Evolutionary conservation across 2,797 vertebrate species (phyloP), one percentile per base, ranked within the genome.

Genomic region (Dendrocincla fuliginosa): DNA sequence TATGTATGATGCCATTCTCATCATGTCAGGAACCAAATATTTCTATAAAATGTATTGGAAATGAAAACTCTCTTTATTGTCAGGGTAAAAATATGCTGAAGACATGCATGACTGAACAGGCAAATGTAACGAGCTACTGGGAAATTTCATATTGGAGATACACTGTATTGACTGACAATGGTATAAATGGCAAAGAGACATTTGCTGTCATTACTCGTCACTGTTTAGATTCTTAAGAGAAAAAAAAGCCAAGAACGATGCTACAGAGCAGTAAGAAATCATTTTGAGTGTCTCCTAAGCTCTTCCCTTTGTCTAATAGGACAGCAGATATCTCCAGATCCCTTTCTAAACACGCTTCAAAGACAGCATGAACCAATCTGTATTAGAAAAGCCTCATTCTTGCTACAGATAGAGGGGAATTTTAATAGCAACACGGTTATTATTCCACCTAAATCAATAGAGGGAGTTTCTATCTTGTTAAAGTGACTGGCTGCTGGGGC

Each of bases 121-220:
- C 81, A 97, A 94, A 94, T 84, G 82, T 88, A 96, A 89, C 4
- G 60, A 91, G 77, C 78, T 90, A 67, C 89, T 89, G 85, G 80
- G 77, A 84, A 67, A 61, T 87, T 95, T 75, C 93, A 90, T 91
- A 91, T 60, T 91, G 84, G 75, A 82, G 89, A 56, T 65, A 11
- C 44, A 73, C 81, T 64, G 85, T 57, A 80, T 68, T 84, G 95
- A 93, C 87, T 91, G 95, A 90, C 87, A 90, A 80, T 44, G 37
- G 65, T 67, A 89, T 71, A 80, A 92, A 95, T 73, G 87, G 84
- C 5, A 16, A 78, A 16, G 35, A 79, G 84, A 74, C 55, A 78
- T 77, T 78, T 83, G 16, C 44, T 92, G 80, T 75, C 68, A 35
- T 81, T 80, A 50, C 78, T 82, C 28, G 46, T 82, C 27, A 42